Evolutionary conservation across 2,888 invertebrate species (phyloP).

Genomic region (Campopleginae sp.): DNA sequence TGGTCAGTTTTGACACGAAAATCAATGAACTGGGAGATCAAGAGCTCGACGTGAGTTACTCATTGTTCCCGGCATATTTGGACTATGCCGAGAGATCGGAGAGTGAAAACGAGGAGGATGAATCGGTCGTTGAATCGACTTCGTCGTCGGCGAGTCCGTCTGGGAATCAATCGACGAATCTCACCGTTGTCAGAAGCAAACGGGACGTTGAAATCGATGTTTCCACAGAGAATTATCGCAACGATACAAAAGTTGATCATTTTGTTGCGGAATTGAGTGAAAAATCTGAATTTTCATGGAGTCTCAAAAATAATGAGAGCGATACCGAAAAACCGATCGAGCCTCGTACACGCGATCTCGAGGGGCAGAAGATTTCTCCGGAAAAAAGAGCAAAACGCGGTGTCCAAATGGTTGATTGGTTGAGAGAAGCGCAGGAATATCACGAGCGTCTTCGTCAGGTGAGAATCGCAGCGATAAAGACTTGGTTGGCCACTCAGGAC

Average conservation of each 20-base stretch:
- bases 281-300: neutral
- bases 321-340: neutral
- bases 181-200: slow-evolving; percentile 30
- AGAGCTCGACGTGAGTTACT: slow-evolving; percentile 28
- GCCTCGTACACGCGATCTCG: neutral
- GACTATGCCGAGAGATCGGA: slow-evolving; percentile 44
- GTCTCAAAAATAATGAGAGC: no score
- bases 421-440: slow-evolving; percentile 62
- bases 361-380: neutral
- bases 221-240: neutral
- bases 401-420: slow-evolving; percentile 63
- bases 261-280: neutral
- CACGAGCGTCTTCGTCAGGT: slow-evolving; percentile 61
- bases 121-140: neutral
- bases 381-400: slow-evolving; percentile 32
- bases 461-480: slow-evolving; percentile 63
- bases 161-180: neutral
- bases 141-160: slow-evolving; percentile 6
- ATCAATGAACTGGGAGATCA: neutral
- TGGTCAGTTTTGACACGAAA: neutral
- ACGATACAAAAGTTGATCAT: neutral
- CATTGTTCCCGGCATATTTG: slow-evolving; percentile 40
- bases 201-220: neutral
- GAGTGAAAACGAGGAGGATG: neutral
- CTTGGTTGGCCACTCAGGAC: slow-evolving; percentile 60